Base-by-base conservation (phyloP, 2,113 vertebrate genomes). In the Alouatta palliata region DNA sequence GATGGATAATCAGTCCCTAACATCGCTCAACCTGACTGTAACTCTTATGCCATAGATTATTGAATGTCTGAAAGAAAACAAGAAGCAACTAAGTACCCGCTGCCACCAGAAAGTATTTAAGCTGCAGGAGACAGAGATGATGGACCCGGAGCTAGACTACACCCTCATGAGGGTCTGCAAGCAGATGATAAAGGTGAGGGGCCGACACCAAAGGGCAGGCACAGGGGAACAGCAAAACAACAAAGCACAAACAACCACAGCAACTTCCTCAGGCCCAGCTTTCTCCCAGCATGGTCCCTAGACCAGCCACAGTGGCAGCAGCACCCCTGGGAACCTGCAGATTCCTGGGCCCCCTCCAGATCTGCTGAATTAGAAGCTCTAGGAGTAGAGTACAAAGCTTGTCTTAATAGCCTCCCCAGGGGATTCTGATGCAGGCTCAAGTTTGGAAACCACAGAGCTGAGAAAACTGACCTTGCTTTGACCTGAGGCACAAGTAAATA, bases 111-210 rank as follows among this genome's bases (percentile, higher is more conserved):
- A 99, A 45, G 99, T 99, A 88, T 99, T 99, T 96, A 99, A 99
- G 96, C 99, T 99, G 40, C 99, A 99, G 98, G 99, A 99, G 98
- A 99, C 98, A 0, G 99, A 99, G 97, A 99, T 99, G 99, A 99
- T 99, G 97, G 99, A 99, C 92, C 99, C 99, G 0, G 99, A 99
- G 40, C 98, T 99, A 47, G 99, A 99, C 98, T 99, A 99, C 66
- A 99, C 99, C 0, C 99, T 99, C 70, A 99, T 99, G 99, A 99
- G 99, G 85, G 99, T 99, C 96, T 99, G 99, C 98, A 99, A 99
- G 96, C 99, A 99, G 98, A 99, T 99, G 99, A 99, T 99, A 97
- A 99, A 99, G 99, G 99, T 99, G 93, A 98, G 75, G 14, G 2
- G 1, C 52, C 21, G 11, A 76, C 37, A 16, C 25, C 30, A 64